Conservation (phyloP, 2,797 vertebrate species). For the Sciurus vulgaris region DNA sequence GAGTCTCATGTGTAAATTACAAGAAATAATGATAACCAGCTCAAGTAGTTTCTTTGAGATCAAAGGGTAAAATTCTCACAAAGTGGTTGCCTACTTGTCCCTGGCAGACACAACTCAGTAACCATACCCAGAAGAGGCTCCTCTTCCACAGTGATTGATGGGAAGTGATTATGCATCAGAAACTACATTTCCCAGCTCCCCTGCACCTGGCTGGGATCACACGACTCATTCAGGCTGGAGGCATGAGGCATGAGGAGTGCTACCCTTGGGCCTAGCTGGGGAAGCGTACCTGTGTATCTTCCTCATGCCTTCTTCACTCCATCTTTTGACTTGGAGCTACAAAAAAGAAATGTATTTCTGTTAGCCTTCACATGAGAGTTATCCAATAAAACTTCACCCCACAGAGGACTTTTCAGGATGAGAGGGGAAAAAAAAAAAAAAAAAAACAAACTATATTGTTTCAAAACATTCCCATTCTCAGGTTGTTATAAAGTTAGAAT, state of each 20-base stretch:
- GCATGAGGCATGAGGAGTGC: background rate
- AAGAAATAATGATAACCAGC: background rate
- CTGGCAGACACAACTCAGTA: background rate
- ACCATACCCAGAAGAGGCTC: background rate
- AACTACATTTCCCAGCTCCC: background rate
- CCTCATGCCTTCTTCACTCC: background rate
- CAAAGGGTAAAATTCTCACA: background rate
- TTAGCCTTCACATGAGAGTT: background rate
- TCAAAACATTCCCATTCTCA: background rate
- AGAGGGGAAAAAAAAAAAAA: background rate
- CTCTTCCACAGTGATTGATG: background rate
- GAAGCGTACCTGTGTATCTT: rapidly evolving
- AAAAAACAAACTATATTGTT: no score
- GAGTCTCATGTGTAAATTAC: background rate
- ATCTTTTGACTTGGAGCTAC: background rate
- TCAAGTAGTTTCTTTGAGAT: background rate
- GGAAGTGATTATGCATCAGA: background rate
- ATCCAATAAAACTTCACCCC: background rate
- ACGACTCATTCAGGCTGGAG: background rate
- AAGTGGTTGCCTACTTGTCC: background rate
- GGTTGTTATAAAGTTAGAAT: background rate
- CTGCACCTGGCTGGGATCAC: background rate
- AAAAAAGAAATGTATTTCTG: background rate
- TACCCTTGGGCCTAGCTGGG: background rate
- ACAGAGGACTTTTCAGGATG: background rate